A percentile compares a stretch with the other conserved stretches of the same genome.
phyloP scores from a whole-genome alignment of 2,113 vertebrate genomes.

The Leptobrachium ailaonicum region DNA sequence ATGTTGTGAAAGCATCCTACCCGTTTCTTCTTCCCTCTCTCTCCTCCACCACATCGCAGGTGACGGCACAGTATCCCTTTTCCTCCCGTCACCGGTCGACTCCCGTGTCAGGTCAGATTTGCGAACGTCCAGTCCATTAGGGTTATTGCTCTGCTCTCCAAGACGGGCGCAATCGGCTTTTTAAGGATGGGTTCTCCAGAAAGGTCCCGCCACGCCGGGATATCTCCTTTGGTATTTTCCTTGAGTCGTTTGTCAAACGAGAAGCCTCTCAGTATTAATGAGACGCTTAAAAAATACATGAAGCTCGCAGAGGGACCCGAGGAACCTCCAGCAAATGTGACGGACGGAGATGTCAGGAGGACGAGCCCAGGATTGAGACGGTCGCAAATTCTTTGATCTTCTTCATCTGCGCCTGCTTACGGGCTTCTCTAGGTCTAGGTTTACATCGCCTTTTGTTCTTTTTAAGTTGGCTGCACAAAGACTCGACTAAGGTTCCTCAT shows the following conservation, averaged over 20 bases:
- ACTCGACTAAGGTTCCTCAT: slow-evolving; percentile 24
- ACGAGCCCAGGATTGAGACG: not conserved
- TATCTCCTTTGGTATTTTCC: slow-evolving; percentile 15
- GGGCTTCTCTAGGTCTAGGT: not conserved
- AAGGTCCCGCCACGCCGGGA: not conserved
- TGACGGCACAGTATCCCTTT: not conserved
- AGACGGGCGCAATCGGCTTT: not conserved
- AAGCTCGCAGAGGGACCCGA: slow-evolving; percentile 41
- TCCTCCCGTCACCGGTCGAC: not conserved
- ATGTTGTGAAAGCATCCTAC: not conserved
- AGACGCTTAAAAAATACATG: slow-evolving; percentile 58
- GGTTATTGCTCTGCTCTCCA: not conserved
- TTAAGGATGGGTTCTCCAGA: not conserved
- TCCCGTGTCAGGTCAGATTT: slow-evolving; percentile 6
- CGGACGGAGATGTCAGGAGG: not conserved
- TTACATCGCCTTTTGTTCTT: slow-evolving; percentile 28
- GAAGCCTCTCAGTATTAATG: slow-evolving; percentile 51
- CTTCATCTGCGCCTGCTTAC: not conserved
- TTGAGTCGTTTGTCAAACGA: slow-evolving; percentile 38
- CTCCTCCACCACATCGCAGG: slow-evolving; percentile 39
- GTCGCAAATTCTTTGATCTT: not conserved
- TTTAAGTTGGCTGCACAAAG: not conserved
- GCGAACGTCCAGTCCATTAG: not conserved
- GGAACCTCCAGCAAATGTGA: not conserved
- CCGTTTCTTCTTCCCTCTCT: not conserved